phyloP scores from a whole-genome alignment of 2,797 vertebrate genomes.

The Liasis olivaceus region DNA sequence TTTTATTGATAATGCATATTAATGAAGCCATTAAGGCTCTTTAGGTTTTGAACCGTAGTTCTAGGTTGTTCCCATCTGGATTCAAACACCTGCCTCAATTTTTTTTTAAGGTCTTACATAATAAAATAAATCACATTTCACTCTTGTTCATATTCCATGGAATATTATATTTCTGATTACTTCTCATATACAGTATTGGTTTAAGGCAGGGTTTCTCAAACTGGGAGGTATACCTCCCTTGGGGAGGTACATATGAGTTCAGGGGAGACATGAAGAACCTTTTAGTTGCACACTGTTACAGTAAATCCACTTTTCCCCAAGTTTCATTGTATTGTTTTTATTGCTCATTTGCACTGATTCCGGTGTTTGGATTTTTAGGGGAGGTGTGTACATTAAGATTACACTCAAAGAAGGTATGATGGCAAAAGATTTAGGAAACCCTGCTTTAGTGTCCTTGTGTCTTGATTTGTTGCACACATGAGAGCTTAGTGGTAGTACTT shows the following conservation, averaged over 20 bases:
- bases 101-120: neutral
- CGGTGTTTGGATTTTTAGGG: neutral
- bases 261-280: neutral
- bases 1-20: slow-evolving; percentile 34
- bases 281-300: neutral
- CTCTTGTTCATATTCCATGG: neutral
- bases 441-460: neutral
- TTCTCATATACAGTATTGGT: neutral
- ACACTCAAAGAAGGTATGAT: neutral
- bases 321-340: neutral
- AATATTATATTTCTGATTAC: neutral
- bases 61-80: slow-evolving; percentile 12
- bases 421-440: neutral
- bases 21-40: slow-evolving; percentile 20
- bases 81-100: neutral
- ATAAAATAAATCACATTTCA: neutral
- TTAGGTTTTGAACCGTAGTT: slow-evolving; percentile 7
- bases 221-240: neutral
- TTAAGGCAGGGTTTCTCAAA: neutral
- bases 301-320: neutral
- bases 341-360: neutral
- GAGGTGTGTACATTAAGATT: neutral
- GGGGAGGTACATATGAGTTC: neutral
- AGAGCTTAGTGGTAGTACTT: neutral
- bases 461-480: neutral